Evolutionary conservation across 2,797 vertebrate genomes (phyloP), one percentile per base, ranked within the genome.

Genomic region (Fratercula arctica): DNA sequence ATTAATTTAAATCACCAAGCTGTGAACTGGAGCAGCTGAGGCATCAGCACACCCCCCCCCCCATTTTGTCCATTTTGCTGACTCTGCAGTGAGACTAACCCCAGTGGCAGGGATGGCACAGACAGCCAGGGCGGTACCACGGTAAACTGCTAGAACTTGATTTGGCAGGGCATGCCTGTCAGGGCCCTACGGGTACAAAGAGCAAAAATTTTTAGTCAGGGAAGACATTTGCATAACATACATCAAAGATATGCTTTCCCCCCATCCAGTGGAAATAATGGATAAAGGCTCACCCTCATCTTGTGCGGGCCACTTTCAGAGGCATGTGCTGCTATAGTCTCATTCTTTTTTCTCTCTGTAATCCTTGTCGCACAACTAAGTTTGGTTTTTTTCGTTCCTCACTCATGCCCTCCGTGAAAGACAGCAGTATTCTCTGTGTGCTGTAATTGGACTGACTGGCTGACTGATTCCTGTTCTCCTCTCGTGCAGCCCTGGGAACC

Each of bases 381-480:
- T 2, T 4, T 69, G 90, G 39, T 69, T 91, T 61, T 95, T 95
- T 96, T 82, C 66, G 57, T 87, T 90, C 64, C 69, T 93, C 35
- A 57, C 57, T 96, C 87, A 64, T 85, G 78, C 78, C 57, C 78
- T 92, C 90, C 2, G 5, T 94, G 94, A 96, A 97, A 96, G 97
- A 95, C 93, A 93, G 93, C 73, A 79, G 61, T 89, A 93, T 69
- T 73, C 73, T 95, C 88, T 10, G 4, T 90, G 83, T 80, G 84
- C 92, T 68, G 81, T 97, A 97, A 97, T 96, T 97, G 96, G 95
- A 96, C 79, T 97, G 96, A 95, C 87, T 96, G 97, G 88, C 90
- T 97, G 94, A 94, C 88, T 97, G 97, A 93, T 93, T 95, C 89
- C 85, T 84, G 63, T 95, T 95, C 90, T 95, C 23, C 79, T 90